Conservation (phyloP, 2,888 invertebrate species). For the Sinhomidia bicolor region DNA sequence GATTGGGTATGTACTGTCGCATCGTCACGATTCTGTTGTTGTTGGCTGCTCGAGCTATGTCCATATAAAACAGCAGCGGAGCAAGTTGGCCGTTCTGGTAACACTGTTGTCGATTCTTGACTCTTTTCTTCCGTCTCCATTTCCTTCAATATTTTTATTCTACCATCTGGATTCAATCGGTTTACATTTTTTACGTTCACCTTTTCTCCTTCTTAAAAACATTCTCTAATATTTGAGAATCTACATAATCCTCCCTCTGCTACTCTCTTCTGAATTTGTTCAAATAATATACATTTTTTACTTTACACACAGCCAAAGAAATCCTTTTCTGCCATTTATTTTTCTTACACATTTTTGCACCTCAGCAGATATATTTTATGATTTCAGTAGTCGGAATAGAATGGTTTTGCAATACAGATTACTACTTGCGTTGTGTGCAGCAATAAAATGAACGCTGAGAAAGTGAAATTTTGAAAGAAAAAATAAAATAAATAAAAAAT, state of each 20-base stretch:
- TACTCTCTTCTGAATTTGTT: background rate
- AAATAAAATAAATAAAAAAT: background rate
- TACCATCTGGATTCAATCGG: conserved; percentile 50
- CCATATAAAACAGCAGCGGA: conserved; percentile 42
- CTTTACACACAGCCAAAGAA: background rate
- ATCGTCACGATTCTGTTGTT: conserved; percentile 11
- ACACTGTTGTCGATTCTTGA: background rate
- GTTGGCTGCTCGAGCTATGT: background rate
- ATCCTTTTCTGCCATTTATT: too few species aligned
- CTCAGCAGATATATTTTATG: background rate
- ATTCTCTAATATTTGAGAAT: too few species aligned
- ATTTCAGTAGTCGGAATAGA: too few species aligned
- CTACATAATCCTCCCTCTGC: too few species aligned
- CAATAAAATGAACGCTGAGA: background rate
- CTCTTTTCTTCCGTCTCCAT: conserved; percentile 38
- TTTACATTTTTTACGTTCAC: background rate
- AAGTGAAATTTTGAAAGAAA: background rate
- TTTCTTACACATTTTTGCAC: background rate
- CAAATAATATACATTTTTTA: background rate
- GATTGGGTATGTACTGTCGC: background rate
- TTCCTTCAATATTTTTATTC: conserved; percentile 11
- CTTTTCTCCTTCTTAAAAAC: background rate
- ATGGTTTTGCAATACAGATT: background rate
- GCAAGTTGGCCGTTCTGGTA: conserved; percentile 30
- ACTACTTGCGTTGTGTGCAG: too few species aligned